Conservation (phyloP, 2,888 invertebrate species). For the Eupithecia tripunctaria region DNA sequence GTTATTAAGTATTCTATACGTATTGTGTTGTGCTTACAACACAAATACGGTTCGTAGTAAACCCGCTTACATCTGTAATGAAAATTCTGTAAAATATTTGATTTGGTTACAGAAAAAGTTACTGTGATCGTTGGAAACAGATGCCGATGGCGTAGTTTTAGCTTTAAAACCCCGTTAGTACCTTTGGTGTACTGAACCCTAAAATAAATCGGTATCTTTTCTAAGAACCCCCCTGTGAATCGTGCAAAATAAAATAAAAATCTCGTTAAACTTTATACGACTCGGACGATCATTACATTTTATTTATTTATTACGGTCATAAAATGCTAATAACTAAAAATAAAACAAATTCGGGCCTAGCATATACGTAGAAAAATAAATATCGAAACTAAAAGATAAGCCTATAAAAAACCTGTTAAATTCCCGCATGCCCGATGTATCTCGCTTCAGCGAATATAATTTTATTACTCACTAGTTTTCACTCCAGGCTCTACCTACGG, state of each 20-base stretch:
- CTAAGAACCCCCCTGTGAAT: background rate
- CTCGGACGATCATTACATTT: background rate
- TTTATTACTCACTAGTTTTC: conserved; percentile 54
- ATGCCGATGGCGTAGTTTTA: too few relatives aligned
- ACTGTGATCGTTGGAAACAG: background rate
- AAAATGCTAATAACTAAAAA: conserved; percentile 12
- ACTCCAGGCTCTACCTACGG: background rate
- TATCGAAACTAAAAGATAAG: conserved; percentile 41
- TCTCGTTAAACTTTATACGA: background rate
- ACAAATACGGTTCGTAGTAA: too few relatives aligned
- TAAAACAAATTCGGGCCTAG: conserved; percentile 41
- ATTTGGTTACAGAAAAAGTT: background rate
- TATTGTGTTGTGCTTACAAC: too few relatives aligned
- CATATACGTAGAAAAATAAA: conserved; percentile 32
- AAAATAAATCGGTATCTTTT: background rate
- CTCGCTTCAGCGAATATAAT: conserved; percentile 60
- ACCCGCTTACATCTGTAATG: too few relatives aligned
- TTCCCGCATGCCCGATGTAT: conserved; percentile 35
- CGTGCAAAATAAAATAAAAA: background rate
- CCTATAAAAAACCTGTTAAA: conserved; percentile 40
- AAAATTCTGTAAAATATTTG: too few relatives aligned
- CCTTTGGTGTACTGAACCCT: too few relatives aligned
- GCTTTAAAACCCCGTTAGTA: too few relatives aligned
- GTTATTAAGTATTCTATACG: too few relatives aligned
- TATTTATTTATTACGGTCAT: conserved; percentile 3